Conservation (phyloP, 2,888 invertebrate genomes). For the Hoplodrina blanda region DNA sequence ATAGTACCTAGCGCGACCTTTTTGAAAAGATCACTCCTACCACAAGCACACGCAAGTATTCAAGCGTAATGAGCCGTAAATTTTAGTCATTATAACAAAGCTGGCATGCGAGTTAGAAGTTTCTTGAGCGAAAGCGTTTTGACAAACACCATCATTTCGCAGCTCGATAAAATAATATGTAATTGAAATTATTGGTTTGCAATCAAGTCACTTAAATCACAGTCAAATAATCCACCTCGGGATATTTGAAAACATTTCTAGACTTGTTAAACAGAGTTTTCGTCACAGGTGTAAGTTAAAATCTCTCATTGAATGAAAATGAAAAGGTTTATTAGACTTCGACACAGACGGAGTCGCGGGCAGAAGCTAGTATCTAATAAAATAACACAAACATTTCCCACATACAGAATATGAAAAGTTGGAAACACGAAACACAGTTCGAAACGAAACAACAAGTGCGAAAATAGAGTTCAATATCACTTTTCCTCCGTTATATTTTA, state of each 20-base stretch:
- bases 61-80: constrained; percentile 2
- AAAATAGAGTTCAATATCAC: constrained; percentile 60
- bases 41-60: not conserved
- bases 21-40: too few species aligned
- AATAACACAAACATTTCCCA: not conserved
- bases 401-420: constrained; percentile 7
- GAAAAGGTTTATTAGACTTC: too few species aligned
- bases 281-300: too few species aligned
- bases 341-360: too few species aligned
- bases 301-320: too few species aligned
- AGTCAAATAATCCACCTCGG: not conserved
- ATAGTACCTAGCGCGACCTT: too few species aligned
- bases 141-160: not conserved
- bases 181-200: constrained; percentile 1
- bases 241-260: not conserved
- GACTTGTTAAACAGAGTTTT: too few species aligned
- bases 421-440: constrained; percentile 24
- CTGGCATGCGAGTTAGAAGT: not conserved
- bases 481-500: constrained; percentile 68
- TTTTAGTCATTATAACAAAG: not conserved
- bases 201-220: not conserved
- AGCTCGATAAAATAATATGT: not conserved
- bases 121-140: not conserved
- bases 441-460: constrained; percentile 42
- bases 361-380: not conserved